Percentiles rank a stretch among this genome's conserved stretches.
These are phyloP conservation scores for Acrossocheilus wenchowensis DNA, from an alignment of 2,797 vertebrate genomes.

Conservation along the genomic window DNA sequence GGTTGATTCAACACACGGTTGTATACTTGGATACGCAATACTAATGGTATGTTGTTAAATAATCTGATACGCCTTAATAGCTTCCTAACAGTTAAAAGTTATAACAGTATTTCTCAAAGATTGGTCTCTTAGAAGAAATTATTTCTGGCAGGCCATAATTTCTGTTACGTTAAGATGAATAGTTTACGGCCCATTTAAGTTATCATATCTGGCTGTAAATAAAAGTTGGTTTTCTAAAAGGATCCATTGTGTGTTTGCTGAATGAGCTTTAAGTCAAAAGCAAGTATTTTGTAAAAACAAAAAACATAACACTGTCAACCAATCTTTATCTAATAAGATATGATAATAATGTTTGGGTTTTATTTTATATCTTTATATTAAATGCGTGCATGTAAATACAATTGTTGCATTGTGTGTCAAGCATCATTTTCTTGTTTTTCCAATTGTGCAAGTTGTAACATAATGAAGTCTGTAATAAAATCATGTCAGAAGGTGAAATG, in stretches of 20 bases:
- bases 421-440: neutral
- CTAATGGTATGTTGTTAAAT: constrained; percentile 1
- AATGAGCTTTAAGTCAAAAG: neutral
- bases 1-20: constrained; percentile 18
- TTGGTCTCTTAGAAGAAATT: neutral
- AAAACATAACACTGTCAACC: neutral
- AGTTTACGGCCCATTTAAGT: neutral
- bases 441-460: neutral
- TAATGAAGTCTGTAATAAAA: neutral
- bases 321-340: neutral
- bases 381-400: constrained; percentile 1
- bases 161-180: neutral
- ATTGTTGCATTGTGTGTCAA: neutral
- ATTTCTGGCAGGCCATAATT: constrained; percentile 1
- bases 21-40: constrained; percentile 4
- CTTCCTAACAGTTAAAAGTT: neutral
- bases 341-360: neutral
- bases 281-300: neutral
- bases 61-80: neutral
- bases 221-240: constrained; percentile 20
- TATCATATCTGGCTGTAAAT: constrained; percentile 21
- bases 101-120: neutral
- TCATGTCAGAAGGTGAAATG: neutral
- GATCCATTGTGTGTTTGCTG: constrained; percentile 3
- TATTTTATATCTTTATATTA: neutral